Percentiles rank a stretch among this genome's conserved stretches.
phyloP scores from a whole-genome alignment of 2,888 invertebrate species.

The Linnaemya tessellans region DNA sequence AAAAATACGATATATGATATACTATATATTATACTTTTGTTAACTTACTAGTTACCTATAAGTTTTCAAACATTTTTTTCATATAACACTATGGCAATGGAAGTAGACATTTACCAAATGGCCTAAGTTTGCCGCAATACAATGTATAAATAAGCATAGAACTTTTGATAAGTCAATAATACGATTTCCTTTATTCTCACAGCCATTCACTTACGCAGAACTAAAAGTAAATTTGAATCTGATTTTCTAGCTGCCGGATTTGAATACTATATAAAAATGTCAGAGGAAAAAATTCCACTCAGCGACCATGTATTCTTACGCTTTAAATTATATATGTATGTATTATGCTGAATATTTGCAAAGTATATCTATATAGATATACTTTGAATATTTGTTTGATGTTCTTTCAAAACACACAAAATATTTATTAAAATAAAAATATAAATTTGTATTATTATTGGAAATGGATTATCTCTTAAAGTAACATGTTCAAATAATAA shows the following conservation, averaged over 20 bases:
- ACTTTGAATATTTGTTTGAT: conserved; percentile 37
- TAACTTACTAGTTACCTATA: conserved; percentile 3
- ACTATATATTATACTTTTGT: conserved; percentile 44
- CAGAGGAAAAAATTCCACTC: not conserved
- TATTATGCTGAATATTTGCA: conserved; percentile 12
- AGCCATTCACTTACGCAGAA: not conserved
- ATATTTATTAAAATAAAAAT: conserved; percentile 34
- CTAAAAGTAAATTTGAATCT: not conserved
- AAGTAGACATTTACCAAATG: conserved; percentile 19
- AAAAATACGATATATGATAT: conserved; percentile 30
- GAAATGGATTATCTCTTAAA: conserved; percentile 34
- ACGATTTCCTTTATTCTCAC: conserved; percentile 5
- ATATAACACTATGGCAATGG: not conserved
- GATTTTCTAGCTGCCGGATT: not conserved
- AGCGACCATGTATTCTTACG: not conserved
- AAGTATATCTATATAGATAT: too few relatives aligned
- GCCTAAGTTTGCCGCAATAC: conserved; percentile 23
- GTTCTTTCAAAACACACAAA: conserved; percentile 37
- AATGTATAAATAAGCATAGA: conserved; percentile 15
- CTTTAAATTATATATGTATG: conserved; percentile 1
- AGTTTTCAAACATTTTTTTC: not conserved
- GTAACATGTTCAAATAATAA: conserved; percentile 47
- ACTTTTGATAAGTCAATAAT: conserved; percentile 37
- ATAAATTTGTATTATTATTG: conserved; percentile 42
- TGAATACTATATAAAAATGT: not conserved